Percentiles rank a stretch among this genome's conserved stretches.
Conservation (phyloP, 2,888 invertebrate species). For the Drosophila barbarae region DNA sequence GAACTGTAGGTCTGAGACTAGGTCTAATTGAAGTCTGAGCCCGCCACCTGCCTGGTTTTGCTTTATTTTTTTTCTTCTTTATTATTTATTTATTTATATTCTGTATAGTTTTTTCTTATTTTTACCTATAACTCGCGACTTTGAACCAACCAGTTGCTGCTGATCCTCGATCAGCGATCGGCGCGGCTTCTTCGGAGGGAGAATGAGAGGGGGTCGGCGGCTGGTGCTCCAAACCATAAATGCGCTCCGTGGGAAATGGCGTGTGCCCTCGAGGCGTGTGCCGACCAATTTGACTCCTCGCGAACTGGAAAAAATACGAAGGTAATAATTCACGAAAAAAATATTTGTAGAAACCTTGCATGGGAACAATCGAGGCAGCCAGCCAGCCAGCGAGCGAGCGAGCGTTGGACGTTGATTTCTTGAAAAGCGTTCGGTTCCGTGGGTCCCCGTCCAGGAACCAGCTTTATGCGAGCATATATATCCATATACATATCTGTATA, state of each 20-base stretch:
- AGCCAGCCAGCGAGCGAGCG: conserved; percentile 3
- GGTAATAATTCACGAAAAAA: conserved; percentile 79
- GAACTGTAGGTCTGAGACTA: conserved; percentile 34
- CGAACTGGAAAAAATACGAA: conserved; percentile 81
- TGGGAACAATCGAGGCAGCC: conserved; percentile 74
- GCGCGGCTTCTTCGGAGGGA: conserved; percentile 32
- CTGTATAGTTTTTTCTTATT: neutral
- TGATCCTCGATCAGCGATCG: conserved; percentile 65
- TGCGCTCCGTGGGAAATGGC: conserved; percentile 82
- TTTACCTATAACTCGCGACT: conserved; percentile 32
- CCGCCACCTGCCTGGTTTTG: conserved; percentile 48
- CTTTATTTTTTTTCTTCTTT: conserved; percentile 7
- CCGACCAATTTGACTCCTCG: conserved; percentile 81
- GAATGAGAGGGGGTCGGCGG: conserved; percentile 35
- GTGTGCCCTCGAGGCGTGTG: conserved; percentile 84
- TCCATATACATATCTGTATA: conserved; percentile 33
- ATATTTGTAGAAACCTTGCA: conserved; percentile 78
- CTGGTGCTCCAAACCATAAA: conserved; percentile 62
- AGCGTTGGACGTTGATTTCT: conserved; percentile 76
- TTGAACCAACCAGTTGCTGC: conserved; percentile 38
- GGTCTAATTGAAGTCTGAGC: conserved; percentile 65
- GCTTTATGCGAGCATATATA: conserved; percentile 49
- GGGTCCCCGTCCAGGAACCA: conserved; percentile 36
- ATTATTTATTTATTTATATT: conserved; percentile 20
- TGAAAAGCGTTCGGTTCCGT: conserved; percentile 71